phyloP scores from a whole-genome alignment of 2,113 vertebrate species.

The Aspidoscelis tigris region DNA sequence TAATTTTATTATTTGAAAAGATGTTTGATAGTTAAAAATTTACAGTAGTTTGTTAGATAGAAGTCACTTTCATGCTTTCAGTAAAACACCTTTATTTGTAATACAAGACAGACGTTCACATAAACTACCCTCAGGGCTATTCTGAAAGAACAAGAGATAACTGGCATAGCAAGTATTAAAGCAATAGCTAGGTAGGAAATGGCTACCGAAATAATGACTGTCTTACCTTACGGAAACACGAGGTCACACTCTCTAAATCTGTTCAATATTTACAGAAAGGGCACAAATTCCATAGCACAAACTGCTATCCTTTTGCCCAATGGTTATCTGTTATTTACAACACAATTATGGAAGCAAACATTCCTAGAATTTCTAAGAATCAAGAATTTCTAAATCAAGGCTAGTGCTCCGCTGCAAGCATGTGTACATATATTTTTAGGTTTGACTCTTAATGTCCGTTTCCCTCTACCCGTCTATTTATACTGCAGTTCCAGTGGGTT shows the following conservation, averaged over 20 bases:
- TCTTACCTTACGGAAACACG: background rate
- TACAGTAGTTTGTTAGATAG: slow-evolving; percentile 45
- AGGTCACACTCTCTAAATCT: background rate
- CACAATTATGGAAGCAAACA: background rate
- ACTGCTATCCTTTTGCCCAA: background rate
- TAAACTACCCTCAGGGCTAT: slow-evolving; percentile 6
- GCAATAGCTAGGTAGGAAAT: background rate
- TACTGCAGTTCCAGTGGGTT: background rate
- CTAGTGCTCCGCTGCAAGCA: background rate
- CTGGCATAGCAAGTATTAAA: background rate
- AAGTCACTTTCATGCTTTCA: slow-evolving; percentile 49
- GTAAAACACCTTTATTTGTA: slow-evolving; percentile 29
- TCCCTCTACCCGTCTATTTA: background rate
- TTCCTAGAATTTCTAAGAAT: background rate
- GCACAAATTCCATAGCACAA: background rate
- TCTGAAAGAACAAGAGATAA: background rate
- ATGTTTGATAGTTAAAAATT: slow-evolving; percentile 53
- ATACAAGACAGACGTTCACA: slow-evolving; percentile 29
- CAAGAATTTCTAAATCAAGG: background rate
- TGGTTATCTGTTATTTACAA: background rate
- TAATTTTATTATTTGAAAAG: no score
- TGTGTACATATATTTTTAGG: background rate
- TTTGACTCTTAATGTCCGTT: background rate
- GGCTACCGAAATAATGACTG: background rate
- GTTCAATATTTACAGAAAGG: background rate